Base-by-base conservation (phyloP, 2,113 vertebrate species). In the Rhabdomys dilectus region DNA sequence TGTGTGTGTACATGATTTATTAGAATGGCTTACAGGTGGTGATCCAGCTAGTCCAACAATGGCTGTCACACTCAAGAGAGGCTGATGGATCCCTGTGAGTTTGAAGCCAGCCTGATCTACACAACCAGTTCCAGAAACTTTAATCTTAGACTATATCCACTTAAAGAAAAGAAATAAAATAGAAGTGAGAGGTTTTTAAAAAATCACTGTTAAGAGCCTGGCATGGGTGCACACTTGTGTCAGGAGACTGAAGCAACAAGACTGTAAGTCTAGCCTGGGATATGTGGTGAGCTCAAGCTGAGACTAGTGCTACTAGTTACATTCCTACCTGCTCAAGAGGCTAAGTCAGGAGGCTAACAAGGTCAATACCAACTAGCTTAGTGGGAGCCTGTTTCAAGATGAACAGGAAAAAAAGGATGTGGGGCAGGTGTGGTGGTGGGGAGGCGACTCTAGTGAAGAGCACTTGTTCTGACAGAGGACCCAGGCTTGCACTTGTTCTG, bases 131-230 rank as follows among this genome's bases (percentile, higher is more conserved):
- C 45, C 45, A 78, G 45, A 11, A 75, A 39, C 51, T 51, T 78
- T 90, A 53, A 53, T 76, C 82, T 86, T 96, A 72, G 26, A 89
- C 56, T 24, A 72, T 45, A 48, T 15, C 42, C 70, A 85, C 45
- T 91, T 77, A 92, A 89, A 94, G 24, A 81, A 75, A 24, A 48
- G 21, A 91, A 94, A 89, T 89, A 73, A 75, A 24, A 58, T 5
- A 64, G 39, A 88, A 66, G 39, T 60, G 24, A 88, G 80, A 16
- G 60, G 1, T 2, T 86, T 72, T 77, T 56, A 42, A 3, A 1
- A 70, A 78, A 77, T 5, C 12, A 39, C 56, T 56, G 51, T 5
- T 39, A 75, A 86, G 39, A 62, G 31, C 10, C 64, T 48, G 62
- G 21, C 36, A 56, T 26, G 53, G 53, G 13, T 26, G 4, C 16